Percentiles rank a stretch among this genome's conserved stretches.
phyloP scores from a whole-genome alignment of 1,140 invertebrate species.

The Bacillus rossius region DNA sequence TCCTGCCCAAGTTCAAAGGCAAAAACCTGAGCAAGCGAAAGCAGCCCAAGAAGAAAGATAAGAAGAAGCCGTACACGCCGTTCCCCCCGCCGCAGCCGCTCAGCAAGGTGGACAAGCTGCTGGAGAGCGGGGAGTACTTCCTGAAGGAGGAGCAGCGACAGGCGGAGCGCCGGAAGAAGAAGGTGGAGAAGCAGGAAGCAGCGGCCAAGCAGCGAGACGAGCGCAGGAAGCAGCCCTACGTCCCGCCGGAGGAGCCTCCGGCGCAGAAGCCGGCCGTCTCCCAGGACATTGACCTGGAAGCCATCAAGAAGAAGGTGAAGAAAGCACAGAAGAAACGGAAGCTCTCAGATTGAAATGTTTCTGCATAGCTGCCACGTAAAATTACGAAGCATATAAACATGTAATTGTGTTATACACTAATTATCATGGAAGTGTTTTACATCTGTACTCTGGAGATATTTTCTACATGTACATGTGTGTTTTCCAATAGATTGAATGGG shows the following conservation, averaged over 20 bases:
- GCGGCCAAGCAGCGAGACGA: slow-evolving; percentile 67
- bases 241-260: slow-evolving; percentile 68
- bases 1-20: slow-evolving; percentile 92
- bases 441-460: too few relatives aligned
- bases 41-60: slow-evolving; percentile 78
- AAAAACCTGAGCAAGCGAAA: slow-evolving; percentile 86
- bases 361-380: too few relatives aligned
- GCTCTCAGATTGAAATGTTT: too few relatives aligned
- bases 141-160: slow-evolving; percentile 78
- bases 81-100: slow-evolving; percentile 93
- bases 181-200: slow-evolving; percentile 65
- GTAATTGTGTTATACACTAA: too few relatives aligned
- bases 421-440: too few relatives aligned
- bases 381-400: too few relatives aligned
- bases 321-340: slow-evolving; percentile 46
- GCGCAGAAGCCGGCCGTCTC: slow-evolving; percentile 28
- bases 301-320: slow-evolving; percentile 67
- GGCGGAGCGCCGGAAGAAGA: slow-evolving; percentile 64
- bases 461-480: too few relatives aligned
- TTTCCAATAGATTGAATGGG: too few relatives aligned
- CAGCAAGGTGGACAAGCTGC: slow-evolving; percentile 89
- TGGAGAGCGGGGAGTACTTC: slow-evolving; percentile 97
- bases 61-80: slow-evolving; percentile 92
- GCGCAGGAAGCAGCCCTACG: slow-evolving; percentile 70
- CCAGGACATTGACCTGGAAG: slow-evolving; percentile 52